Percentiles rank a stretch among this genome's conserved stretches.
phyloP scores from a whole-genome alignment of 2,113 vertebrate species.

The Esox niger region DNA sequence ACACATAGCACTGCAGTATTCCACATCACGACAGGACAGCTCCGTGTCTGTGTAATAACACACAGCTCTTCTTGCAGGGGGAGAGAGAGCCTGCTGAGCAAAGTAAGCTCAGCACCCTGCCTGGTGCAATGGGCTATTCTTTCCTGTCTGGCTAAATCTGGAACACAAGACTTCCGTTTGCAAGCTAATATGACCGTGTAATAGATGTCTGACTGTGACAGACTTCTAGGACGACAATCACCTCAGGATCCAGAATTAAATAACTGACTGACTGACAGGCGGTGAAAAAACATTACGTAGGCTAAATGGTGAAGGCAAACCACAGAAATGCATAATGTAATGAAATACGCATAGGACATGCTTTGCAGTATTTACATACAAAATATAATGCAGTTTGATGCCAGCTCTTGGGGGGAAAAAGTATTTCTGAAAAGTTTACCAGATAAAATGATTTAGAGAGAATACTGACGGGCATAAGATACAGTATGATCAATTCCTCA shows the following conservation, averaged over 20 bases:
- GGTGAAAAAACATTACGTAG: not conserved
- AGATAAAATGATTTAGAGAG: not conserved
- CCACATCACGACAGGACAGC: conserved; percentile 61
- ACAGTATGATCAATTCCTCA: not conserved
- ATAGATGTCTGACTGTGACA: conserved; percentile 20
- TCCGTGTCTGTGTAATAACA: not conserved
- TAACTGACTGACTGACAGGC: not conserved
- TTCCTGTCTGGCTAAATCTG: conserved; percentile 15
- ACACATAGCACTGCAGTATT: conserved; percentile 72
- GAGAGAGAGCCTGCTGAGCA: conserved; percentile 1
- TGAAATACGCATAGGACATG: too few relatives aligned
- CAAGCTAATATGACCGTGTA: conserved; percentile 32
- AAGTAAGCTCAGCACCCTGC: not conserved
- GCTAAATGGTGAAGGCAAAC: too few relatives aligned
- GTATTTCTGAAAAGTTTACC: not conserved
- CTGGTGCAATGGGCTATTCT: conserved; percentile 1
- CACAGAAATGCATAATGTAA: too few relatives aligned
- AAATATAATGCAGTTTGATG: not conserved
- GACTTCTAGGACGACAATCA: not conserved
- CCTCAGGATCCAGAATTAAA: not conserved
- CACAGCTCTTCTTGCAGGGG: not conserved
- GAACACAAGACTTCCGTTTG: conserved; percentile 19
- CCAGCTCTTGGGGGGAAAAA: too few relatives aligned
- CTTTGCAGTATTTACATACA: not conserved
- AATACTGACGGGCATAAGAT: not conserved